These are phyloP conservation scores for Malurus leucopterus DNA, from an alignment of 2,797 vertebrate genomes.

Conservation along the genomic window DNA sequence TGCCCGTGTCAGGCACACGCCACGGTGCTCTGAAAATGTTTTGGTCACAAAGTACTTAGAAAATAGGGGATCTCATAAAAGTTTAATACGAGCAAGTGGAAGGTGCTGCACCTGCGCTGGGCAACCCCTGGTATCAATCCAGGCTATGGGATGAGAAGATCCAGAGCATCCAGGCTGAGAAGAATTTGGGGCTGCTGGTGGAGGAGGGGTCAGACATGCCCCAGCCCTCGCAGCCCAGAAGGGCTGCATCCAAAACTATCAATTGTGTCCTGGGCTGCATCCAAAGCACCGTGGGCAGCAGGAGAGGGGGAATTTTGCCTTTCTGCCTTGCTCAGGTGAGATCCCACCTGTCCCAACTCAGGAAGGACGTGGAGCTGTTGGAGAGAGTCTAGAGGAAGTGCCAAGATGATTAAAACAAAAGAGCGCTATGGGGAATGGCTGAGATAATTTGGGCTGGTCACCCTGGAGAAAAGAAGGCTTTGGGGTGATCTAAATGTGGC, in stretches of 20 bases:
- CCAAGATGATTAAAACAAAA: neutral
- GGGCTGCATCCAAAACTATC: neutral
- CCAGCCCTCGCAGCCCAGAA: neutral
- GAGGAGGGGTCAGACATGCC: neutral
- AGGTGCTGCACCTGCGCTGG: neutral
- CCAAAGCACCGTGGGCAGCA: neutral
- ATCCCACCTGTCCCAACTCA: neutral
- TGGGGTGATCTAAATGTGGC: neutral
- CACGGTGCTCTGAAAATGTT: rapidly evolving
- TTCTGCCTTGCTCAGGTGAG: neutral
- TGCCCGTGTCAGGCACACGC: rapidly evolving
- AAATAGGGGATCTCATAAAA: neutral
- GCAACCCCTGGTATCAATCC: no score
- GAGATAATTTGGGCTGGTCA: neutral
- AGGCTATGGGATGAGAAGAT: neutral
- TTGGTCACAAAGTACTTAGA: neutral
- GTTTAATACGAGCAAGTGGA: neutral
- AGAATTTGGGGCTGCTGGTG: neutral
- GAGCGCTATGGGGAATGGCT: neutral
- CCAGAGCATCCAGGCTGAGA: neutral
- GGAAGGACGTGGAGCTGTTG: rapidly evolving
- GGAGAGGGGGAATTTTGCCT: neutral
- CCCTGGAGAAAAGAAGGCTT: neutral
- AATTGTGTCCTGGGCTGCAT: neutral
- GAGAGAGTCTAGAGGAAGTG: neutral